phyloP scores from a whole-genome alignment of 2,113 vertebrate species.

The Epinephelus lanceolatus region DNA sequence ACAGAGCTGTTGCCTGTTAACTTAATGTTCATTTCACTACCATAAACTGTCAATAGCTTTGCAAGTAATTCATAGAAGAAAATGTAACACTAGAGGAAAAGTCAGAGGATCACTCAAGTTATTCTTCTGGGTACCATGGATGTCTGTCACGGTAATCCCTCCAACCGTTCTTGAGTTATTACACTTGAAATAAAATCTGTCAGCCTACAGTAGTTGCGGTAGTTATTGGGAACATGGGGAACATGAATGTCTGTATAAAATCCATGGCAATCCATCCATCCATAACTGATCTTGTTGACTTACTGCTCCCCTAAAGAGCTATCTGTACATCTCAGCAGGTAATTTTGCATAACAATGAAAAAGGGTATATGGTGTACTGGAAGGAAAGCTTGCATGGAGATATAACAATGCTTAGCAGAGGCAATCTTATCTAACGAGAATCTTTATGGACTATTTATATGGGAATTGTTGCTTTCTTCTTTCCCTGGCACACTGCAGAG shows the following conservation, averaged over 20 bases:
- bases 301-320: background rate
- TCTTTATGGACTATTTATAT: slow-evolving; percentile 52
- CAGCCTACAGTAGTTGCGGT: background rate
- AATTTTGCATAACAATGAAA: slow-evolving; percentile 31
- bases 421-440: slow-evolving; percentile 34
- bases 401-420: slow-evolving; percentile 24
- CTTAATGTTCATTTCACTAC: too few species aligned
- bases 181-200: background rate
- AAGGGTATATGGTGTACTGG: background rate
- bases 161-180: background rate
- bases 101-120: background rate
- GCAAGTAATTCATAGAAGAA: too few species aligned
- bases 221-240: too few species aligned
- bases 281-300: background rate
- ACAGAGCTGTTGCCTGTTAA: too few species aligned
- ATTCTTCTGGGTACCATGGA: background rate
- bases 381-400: slow-evolving; percentile 7
- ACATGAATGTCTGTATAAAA: background rate
- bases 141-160: too few species aligned
- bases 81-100: too few species aligned
- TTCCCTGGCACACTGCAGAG: slow-evolving; percentile 15
- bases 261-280: background rate
- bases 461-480: slow-evolving; percentile 51
- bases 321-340: slow-evolving; percentile 9
- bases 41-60: too few species aligned